Evolutionary conservation across 2,113 vertebrate genomes (phyloP), one percentile per base, ranked within the genome.

Genomic region (Nyctereutes procyonoides): DNA sequence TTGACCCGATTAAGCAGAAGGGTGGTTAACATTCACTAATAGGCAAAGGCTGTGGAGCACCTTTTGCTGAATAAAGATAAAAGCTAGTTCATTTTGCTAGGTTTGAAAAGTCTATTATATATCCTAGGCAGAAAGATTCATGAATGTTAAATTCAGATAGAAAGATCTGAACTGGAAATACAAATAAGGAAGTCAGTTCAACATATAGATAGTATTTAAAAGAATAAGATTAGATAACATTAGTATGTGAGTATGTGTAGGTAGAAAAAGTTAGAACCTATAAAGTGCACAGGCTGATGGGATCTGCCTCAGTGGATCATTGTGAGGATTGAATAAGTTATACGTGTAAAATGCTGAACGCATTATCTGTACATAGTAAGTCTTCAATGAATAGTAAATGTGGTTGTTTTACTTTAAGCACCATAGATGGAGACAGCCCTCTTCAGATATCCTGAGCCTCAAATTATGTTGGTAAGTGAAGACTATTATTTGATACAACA

Each of bases 401-500:
- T 94, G 60, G 9, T 65, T 71, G 63, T 73, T 95, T 97, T 96
- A 28, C 22, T 95, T 96, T 77, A 83, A 77, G 69, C 26, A 65
- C 7, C n/a, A 48, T 93, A 71, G 76, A 90, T 32, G 35, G 26
- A 95, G 48, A 79, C 20, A 87, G 38, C 5, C 48, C 87, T 74
- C 26, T 53, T 91, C 56, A 80, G 51, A 38, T 89, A 81, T 81
- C 53, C 35, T 53, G n/a, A 63, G 26, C 19, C 11, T 32, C 55
- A 90, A 92, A 82, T 95, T 81, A 92, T 55, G 20, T 88, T 91
- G 38, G 93, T 85, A 60, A 88, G 91, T 93, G 12, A 84, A 91
- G 38, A 92, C 32, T 88, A 35, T 86, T 38, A 81, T n/a, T 91
- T 86, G 51, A 81, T 32, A 58, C 22, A 55, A 80, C 51, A 83